These are phyloP conservation scores for Scaptomyza reducta DNA, from an alignment of 2,888 invertebrate genomes.

Conservation along the genomic window DNA sequence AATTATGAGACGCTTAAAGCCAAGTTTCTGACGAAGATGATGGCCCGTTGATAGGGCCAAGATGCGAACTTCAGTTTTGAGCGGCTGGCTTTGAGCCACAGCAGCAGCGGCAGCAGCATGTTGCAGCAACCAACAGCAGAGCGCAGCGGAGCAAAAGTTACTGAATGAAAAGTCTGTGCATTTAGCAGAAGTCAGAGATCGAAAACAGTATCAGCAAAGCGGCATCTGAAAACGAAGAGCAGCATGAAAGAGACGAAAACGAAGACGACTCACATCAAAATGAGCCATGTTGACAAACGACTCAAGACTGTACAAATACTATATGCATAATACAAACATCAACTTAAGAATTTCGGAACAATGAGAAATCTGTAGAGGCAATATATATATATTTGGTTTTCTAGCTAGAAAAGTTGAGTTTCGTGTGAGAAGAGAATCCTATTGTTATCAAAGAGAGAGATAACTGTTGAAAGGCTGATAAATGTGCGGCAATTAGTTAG, in stretches of 20 bases:
- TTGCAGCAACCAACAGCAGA: conserved; percentile 25
- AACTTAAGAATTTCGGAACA: conserved; percentile 29
- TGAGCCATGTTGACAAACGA: conserved; percentile 11
- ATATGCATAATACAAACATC: conserved; percentile 47
- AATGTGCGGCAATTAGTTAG: conserved; percentile 76
- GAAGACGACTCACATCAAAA: conserved; percentile 22
- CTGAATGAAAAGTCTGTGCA: conserved; percentile 70
- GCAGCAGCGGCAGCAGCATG: conserved; percentile 1
- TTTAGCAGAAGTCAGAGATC: conserved; percentile 58
- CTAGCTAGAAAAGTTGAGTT: conserved; percentile 33
- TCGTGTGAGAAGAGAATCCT: conserved; percentile 17
- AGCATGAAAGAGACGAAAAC: not conserved
- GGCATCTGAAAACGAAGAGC: conserved; percentile 51
- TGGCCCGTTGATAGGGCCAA: conserved; percentile 49
- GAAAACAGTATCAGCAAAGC: conserved; percentile 49
- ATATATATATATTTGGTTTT: conserved; percentile 10
- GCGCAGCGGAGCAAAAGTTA: conserved; percentile 15
- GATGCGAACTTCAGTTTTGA: conserved; percentile 18
- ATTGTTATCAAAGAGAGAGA: conserved; percentile 13
- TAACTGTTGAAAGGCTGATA: conserved; percentile 65
- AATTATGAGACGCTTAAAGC: conserved; percentile 70
- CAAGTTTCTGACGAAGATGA: conserved; percentile 74
- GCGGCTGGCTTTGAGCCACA: conserved; percentile 46
- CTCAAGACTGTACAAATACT: conserved; percentile 21
- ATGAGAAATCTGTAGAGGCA: conserved; percentile 54